phyloP scores from a whole-genome alignment of 1,140 invertebrate species.

The Cheumatopsyche charites region DNA sequence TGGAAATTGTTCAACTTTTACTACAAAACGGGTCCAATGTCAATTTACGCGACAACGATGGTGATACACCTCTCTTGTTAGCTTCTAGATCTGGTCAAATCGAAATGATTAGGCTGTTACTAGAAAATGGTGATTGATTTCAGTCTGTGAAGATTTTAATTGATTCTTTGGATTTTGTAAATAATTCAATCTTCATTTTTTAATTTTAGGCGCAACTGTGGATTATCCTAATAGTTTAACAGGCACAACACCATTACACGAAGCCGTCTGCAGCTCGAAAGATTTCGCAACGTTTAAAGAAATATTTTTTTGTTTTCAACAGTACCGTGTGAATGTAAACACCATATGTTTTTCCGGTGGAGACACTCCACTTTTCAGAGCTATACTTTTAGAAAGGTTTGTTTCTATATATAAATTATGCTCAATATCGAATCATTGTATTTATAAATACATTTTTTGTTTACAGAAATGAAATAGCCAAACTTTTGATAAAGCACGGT shows the following conservation, averaged over 20 bases:
- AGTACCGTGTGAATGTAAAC: slow-evolving; percentile 57
- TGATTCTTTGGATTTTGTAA: not conserved
- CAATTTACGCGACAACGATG: slow-evolving; percentile 64
- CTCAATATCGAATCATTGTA: not conserved
- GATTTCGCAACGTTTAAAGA: slow-evolving; percentile 54
- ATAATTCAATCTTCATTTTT: slow-evolving; percentile 2
- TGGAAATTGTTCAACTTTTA: slow-evolving; percentile 48
- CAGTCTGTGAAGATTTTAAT: not conserved
- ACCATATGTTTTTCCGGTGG: slow-evolving; percentile 55
- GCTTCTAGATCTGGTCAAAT: slow-evolving; percentile 62
- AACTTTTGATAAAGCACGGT: slow-evolving; percentile 57
- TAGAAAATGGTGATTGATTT: slow-evolving; percentile 57
- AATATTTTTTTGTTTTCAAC: slow-evolving; percentile 53
- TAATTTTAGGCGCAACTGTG: slow-evolving; percentile 62
- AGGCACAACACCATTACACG: slow-evolving; percentile 62
- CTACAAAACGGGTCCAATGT: slow-evolving; percentile 57
- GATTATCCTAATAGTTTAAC: slow-evolving; percentile 64
- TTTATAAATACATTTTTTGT: not conserved
- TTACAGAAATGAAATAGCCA: slow-evolving; percentile 57
- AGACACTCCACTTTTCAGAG: slow-evolving; percentile 58
- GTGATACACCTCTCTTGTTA: slow-evolving; percentile 66
- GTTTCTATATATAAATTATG: not conserved
- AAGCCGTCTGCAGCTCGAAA: slow-evolving; percentile 59
- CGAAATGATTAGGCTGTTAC: slow-evolving; percentile 56
- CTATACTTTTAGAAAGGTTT: slow-evolving; percentile 57